These are phyloP conservation scores for Hyphantria cunea DNA, from an alignment of 1,140 invertebrate genomes.

Conservation along the genomic window DNA sequence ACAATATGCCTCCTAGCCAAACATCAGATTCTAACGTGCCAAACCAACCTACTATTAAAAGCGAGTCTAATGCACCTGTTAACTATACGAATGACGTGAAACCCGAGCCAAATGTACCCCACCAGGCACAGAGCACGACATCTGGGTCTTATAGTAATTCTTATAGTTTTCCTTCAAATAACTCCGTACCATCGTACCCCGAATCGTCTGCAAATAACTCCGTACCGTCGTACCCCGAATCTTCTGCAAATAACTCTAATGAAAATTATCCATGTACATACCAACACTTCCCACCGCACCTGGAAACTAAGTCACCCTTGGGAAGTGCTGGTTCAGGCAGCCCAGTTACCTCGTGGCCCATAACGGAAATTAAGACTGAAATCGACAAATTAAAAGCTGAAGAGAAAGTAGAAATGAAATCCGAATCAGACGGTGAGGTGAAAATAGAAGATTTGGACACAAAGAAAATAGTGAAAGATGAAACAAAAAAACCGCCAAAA, in stretches of 20 bases:
- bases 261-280: constrained; percentile 50
- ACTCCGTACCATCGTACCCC: constrained; percentile 39
- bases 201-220: constrained; percentile 43
- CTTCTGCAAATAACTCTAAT: constrained; percentile 41
- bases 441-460: constrained; percentile 84
- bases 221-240: constrained; percentile 46
- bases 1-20: constrained; percentile 47
- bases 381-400: constrained; percentile 70
- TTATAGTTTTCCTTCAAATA: constrained; percentile 55
- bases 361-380: constrained; percentile 72
- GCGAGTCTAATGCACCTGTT: constrained; percentile 34
- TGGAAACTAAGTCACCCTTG: constrained; percentile 68
- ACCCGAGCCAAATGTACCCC: constrained; percentile 46
- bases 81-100: constrained; percentile 51
- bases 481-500: constrained; percentile 57
- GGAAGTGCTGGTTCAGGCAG: constrained; percentile 63
- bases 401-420: constrained; percentile 77
- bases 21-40: constrained; percentile 24
- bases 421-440: constrained; percentile 78
- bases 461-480: constrained; percentile 83
- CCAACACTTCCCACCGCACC: constrained; percentile 48
- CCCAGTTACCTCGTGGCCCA: constrained; percentile 69
- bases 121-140: constrained; percentile 30
- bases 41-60: constrained; percentile 38
- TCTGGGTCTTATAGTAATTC: constrained; percentile 44